Evolutionary conservation across 2,797 vertebrate genomes (phyloP).

Genomic region (Enteromius viviparus): DNA sequence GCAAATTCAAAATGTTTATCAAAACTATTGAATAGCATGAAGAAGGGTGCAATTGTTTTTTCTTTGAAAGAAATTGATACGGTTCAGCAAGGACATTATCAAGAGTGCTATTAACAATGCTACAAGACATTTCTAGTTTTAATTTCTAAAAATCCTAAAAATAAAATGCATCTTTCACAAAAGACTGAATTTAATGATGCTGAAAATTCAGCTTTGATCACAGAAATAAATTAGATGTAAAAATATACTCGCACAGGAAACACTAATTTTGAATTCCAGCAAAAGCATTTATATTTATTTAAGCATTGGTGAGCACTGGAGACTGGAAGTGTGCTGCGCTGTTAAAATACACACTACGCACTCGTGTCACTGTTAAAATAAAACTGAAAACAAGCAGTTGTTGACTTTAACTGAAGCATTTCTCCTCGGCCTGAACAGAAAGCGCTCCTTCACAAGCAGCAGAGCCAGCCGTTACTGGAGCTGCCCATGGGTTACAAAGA

Average conservation of each 20-base stretch:
- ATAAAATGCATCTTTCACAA: background rate
- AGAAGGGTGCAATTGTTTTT: background rate
- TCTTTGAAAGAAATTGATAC: background rate
- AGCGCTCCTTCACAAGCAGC: constrained; percentile 94
- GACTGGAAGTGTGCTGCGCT: background rate
- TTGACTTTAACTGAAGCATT: background rate
- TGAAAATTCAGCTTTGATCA: background rate
- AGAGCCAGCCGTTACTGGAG: constrained; percentile 88
- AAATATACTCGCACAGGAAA: background rate
- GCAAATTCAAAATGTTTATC: no score
- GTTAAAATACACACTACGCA: no score
- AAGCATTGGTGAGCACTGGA: background rate
- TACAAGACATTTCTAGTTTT: background rate
- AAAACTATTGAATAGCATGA: background rate
- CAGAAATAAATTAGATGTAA: background rate
- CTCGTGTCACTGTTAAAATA: no score
- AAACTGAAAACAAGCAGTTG: background rate
- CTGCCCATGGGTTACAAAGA: constrained; percentile 91
- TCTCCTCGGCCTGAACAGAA: constrained; percentile 73
- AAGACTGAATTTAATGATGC: background rate
- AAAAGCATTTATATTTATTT: background rate
- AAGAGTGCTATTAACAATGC: background rate
- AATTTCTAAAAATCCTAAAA: background rate
- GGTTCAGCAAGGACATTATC: background rate
- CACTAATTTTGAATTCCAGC: background rate